Evolutionary conservation across 2,113 vertebrate genomes (phyloP).

Genomic region (Vidua chalybeata): DNA sequence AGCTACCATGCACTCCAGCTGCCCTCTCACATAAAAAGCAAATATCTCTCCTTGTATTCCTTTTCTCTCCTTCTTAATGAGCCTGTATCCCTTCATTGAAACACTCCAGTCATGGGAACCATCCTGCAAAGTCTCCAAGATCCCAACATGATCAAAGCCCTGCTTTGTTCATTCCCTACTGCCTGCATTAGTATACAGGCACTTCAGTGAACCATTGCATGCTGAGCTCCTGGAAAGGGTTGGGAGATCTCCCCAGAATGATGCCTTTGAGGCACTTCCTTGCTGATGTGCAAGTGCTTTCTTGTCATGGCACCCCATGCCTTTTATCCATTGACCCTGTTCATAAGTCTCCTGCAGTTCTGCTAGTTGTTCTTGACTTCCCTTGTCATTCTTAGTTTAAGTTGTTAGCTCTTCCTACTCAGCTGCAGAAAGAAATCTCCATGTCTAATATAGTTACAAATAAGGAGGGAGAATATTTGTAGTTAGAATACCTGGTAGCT

Average conservation of each 20-base stretch:
- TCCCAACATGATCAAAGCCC: neutral
- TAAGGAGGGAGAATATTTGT: neutral
- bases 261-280: neutral
- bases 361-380: neutral
- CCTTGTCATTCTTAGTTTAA: neutral
- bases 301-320: neutral
- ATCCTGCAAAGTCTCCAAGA: neutral
- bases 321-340: neutral
- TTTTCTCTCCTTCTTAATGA: neutral
- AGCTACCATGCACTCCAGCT: neutral
- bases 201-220: neutral
- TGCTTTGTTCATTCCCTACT: neutral
- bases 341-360: neutral
- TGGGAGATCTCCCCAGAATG: neutral
- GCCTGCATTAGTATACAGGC: neutral
- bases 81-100: neutral
- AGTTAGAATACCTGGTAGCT: neutral
- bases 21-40: neutral
- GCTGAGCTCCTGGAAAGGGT: neutral
- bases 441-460: neutral
- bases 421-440: neutral
- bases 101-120: neutral
- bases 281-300: neutral
- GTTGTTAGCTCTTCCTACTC: neutral
- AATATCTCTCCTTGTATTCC: neutral